phyloP scores from a whole-genome alignment of 2,797 vertebrate genomes.

The Eulemur rubriventer region DNA sequence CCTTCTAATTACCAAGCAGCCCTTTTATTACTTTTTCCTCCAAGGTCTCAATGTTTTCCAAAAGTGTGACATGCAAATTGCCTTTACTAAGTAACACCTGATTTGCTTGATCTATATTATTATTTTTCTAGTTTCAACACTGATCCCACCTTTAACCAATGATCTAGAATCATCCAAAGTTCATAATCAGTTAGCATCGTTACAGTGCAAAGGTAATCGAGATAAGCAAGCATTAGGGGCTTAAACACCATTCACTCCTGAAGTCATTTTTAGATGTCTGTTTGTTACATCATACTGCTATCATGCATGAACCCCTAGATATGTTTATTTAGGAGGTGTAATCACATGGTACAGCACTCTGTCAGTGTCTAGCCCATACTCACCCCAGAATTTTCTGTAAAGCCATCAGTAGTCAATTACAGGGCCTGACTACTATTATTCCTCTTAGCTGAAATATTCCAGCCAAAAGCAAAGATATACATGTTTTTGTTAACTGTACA shows the following conservation, averaged over 20 bases:
- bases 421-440: not conserved
- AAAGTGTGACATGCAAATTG: not conserved
- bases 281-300: not conserved
- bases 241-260: not conserved
- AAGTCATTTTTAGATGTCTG: not conserved
- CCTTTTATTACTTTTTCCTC: not conserved
- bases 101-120: not conserved
- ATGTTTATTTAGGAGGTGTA: not conserved
- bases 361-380: not conserved
- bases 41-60: not conserved
- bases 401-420: not conserved
- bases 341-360: not conserved
- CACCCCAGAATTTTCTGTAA: not conserved
- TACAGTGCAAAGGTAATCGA: not conserved
- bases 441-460: not conserved
- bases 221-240: not conserved
- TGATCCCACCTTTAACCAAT: not conserved
- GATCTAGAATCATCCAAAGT: not conserved
- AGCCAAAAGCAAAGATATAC: constrained; percentile 7
- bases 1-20: not conserved
- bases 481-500: not conserved
- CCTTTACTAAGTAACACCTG: not conserved
- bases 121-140: not conserved
- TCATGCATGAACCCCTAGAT: not conserved
- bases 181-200: not conserved